Percentiles rank a stretch among this genome's conserved stretches.
Evolutionary conservation across 35 echinoderm and acorn worm genomes (phyloP).

Genomic region (Ophiothrix spiculata): DNA sequence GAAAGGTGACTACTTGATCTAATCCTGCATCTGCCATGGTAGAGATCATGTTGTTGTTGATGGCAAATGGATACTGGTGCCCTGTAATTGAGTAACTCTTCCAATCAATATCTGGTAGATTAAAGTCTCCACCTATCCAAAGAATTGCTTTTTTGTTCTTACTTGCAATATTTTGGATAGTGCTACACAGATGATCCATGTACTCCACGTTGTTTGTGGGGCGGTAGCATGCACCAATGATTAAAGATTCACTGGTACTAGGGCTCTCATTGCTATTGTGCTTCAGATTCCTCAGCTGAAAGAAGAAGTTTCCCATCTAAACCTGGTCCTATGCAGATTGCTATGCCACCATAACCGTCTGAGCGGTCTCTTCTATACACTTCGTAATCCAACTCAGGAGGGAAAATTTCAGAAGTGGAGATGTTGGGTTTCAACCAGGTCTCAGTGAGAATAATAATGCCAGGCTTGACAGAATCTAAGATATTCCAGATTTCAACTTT

Average conservation of each 20-base stretch:
- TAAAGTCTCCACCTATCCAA: constrained; percentile 52
- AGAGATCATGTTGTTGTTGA: constrained; percentile 31
- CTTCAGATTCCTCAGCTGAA: constrained; percentile 15
- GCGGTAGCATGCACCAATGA: constrained; percentile 24
- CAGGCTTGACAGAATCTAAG: constrained; percentile 17
- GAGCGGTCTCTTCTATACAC: constrained; percentile 14
- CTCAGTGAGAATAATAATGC: constrained; percentile 30
- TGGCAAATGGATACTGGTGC: background rate
- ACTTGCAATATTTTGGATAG: background rate
- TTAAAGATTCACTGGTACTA: background rate
- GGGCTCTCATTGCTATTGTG: background rate
- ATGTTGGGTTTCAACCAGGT: constrained; percentile 21
- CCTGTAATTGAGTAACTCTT: background rate
- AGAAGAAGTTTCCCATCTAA: constrained; percentile 22
- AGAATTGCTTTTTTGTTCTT: constrained; percentile 37
- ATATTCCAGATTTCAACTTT: constrained; percentile 18
- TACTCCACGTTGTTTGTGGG: constrained; percentile 32
- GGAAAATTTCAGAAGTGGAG: constrained; percentile 18
- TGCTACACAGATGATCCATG: constrained; percentile 30
- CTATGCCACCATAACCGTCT: constrained; percentile 10
- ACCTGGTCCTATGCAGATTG: background rate
- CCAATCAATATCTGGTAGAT: constrained; percentile 55
- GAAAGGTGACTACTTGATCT: constrained; percentile 45
- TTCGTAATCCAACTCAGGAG: constrained; percentile 20
- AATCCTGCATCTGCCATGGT: constrained; percentile 31